phyloP scores from a whole-genome alignment of 2,797 vertebrate genomes.

The Diplodus puntazzo region DNA sequence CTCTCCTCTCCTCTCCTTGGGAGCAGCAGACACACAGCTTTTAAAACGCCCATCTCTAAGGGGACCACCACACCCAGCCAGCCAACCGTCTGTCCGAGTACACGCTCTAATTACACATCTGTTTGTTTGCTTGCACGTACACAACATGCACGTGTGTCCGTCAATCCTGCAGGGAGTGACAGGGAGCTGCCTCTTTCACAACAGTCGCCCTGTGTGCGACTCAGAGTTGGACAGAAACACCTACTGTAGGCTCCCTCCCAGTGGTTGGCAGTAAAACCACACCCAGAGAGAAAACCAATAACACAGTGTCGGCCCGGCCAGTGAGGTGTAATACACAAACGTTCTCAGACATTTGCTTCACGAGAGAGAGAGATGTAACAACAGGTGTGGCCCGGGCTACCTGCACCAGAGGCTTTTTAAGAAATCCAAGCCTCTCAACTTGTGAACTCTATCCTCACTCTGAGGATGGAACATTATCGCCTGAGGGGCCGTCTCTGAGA shows the following conservation, averaged over 20 bases:
- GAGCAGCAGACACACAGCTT: slow-evolving; percentile 51
- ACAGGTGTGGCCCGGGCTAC: slow-evolving; percentile 53
- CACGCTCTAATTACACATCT: slow-evolving; percentile 66
- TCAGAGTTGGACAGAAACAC: slow-evolving; percentile 71
- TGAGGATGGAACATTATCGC: slow-evolving; percentile 31
- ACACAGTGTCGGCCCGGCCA: slow-evolving; percentile 51
- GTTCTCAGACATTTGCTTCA: slow-evolving; percentile 66
- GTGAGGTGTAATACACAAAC: slow-evolving; percentile 49
- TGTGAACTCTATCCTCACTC: slow-evolving; percentile 47
- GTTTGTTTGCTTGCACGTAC: slow-evolving; percentile 55
- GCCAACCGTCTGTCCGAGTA: slow-evolving; percentile 55
- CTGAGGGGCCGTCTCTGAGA: slow-evolving; percentile 35
- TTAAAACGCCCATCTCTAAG: slow-evolving; percentile 77
- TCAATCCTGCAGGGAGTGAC: slow-evolving; percentile 73
- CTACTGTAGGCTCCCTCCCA: slow-evolving; percentile 68
- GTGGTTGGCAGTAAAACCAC: slow-evolving; percentile 77
- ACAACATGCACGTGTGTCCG: slow-evolving; percentile 47
- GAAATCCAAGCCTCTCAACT: slow-evolving; percentile 32
- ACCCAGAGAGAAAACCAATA: slow-evolving; percentile 76
- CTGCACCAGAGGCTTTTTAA: slow-evolving; percentile 56
- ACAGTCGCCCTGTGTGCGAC: slow-evolving; percentile 70
- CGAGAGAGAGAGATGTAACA: slow-evolving; percentile 51
- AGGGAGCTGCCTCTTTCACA: slow-evolving; percentile 69
- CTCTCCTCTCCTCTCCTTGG: slow-evolving; percentile 20
- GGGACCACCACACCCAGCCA: slow-evolving; percentile 75